A percentile compares a stretch with the other conserved stretches of the same genome.
phyloP scores from a whole-genome alignment of 1,140 invertebrate species.

The Zaprionus capensis region DNA sequence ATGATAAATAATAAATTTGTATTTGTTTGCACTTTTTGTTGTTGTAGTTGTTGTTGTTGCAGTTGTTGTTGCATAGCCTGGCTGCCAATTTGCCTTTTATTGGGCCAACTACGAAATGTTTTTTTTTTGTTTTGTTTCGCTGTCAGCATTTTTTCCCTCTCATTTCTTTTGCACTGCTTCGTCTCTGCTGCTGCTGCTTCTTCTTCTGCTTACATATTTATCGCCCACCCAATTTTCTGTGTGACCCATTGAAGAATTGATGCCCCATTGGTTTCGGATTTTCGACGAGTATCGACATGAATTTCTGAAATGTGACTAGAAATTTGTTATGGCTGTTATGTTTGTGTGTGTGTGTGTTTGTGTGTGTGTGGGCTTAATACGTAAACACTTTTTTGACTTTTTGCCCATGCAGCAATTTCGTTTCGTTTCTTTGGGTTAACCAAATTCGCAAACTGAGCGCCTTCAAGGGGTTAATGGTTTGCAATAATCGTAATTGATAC shows the following conservation, averaged over 20 bases:
- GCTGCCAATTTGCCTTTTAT: constrained; percentile 63
- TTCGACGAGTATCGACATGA: neutral
- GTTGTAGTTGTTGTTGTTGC: constrained; percentile 17
- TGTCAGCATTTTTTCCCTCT: constrained; percentile 63
- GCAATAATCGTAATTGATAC: constrained; percentile 18
- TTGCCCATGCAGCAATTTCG: constrained; percentile 21
- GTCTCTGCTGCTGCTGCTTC: constrained; percentile 1
- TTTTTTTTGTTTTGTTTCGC: constrained; percentile 37
- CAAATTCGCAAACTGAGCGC: constrained; percentile 10
- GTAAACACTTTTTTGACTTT: constrained; percentile 33
- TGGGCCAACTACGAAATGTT: constrained; percentile 63
- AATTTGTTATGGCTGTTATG: neutral
- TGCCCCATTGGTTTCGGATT: neutral
- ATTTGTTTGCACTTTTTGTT: constrained; percentile 41
- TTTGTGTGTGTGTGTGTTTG: constrained; percentile 2
- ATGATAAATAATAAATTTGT: constrained; percentile 71
- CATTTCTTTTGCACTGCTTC: neutral
- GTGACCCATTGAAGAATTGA: constrained; percentile 9
- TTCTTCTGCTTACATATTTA: constrained; percentile 19
- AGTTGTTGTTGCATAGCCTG: constrained; percentile 40
- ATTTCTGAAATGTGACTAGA: constrained; percentile 9
- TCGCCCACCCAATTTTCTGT: constrained; percentile 57
- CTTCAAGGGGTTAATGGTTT: constrained; percentile 19
- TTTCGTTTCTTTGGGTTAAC: constrained; percentile 23
- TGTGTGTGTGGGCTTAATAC: constrained; percentile 38